Evolutionary conservation across 2,113 vertebrate species (phyloP), one percentile per base, ranked within the genome.

Genomic region (Lophura nycthemera): DNA sequence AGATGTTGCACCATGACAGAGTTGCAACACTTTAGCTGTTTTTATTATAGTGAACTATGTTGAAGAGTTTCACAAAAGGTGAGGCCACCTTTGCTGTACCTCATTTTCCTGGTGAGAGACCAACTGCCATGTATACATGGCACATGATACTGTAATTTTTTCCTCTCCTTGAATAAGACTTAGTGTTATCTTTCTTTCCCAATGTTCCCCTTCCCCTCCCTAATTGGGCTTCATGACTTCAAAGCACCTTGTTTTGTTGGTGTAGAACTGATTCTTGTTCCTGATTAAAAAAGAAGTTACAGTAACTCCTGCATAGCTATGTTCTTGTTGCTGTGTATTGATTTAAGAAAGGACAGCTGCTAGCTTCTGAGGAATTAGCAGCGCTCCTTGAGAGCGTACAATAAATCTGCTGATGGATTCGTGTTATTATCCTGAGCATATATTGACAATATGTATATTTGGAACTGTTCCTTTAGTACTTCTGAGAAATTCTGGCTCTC

Each of bases 291-390:
- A 10, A 27, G 52, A 16, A 50, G 36, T 79, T 43, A 43, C 40
- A 57, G 63, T 61, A 1, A 0, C 6, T 6, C 32, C 17, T 57
- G 42, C 34, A 6, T 0, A 3, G 25, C 9, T 67, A 3, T 2
- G 0, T 52, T 63, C 21, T 84, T 66, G 6, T 60, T 91, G 7
- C 29, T 82, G 12, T 27, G 13, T 11, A 22, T 19, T 0, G 2
- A 7, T 61, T 73, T 75, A 72, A 60, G 61, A 38, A 65, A 57
- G 60, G 24, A 25, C 63, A 78, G 34, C 38, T 66, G 16, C 45
- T 89, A 3, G 4, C 40, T 93, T 91, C 47, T 91, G 77, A 43
- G 59, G 42, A n/a, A n/a, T 32, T 85, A 34, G 36, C 63, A 77
- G 1, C 25, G 25, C 43, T 95, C 54, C 13, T 16, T 45, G 43